Conservation (phyloP, 2,797 vertebrate species). For the Synaphobranchus kaupii region DNA sequence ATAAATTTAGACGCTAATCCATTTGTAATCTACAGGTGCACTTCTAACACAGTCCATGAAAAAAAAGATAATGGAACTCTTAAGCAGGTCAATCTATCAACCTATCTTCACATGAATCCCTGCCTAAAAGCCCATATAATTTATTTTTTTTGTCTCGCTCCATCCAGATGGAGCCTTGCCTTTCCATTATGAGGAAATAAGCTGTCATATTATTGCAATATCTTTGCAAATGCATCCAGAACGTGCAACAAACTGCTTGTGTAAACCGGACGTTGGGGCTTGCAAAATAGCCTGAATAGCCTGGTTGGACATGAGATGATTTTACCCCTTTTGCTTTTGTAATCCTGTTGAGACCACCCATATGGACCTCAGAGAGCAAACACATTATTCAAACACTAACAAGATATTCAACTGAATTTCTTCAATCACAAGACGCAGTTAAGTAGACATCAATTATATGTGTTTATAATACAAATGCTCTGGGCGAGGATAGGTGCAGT, state of each 20-base stretch:
- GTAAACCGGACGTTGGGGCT: background rate
- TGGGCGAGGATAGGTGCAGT: background rate
- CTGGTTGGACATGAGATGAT: background rate
- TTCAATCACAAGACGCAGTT: background rate
- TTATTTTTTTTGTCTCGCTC: background rate
- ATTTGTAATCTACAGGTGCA: background rate
- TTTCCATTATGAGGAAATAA: background rate
- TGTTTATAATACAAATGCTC: constrained; percentile 13
- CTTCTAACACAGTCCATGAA: background rate
- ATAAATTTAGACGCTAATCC: background rate
- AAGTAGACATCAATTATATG: background rate
- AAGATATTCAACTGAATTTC: background rate
- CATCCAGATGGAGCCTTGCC: background rate
- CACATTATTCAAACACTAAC: constrained; percentile 15
- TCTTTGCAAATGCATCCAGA: background rate
- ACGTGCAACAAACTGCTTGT: background rate
- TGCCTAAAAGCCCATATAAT: constrained; percentile 17
- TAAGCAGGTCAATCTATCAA: background rate
- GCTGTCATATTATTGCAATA: constrained; percentile 25
- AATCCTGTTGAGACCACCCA: constrained; percentile 17
- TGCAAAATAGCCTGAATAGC: constrained; percentile 7
- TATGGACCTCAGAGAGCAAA: background rate
- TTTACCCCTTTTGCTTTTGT: background rate
- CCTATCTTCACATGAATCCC: background rate
- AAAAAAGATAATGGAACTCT: constrained; percentile 1